Conservation (phyloP, 2,113 vertebrate genomes). For the Pelecanus crispus region DNA sequence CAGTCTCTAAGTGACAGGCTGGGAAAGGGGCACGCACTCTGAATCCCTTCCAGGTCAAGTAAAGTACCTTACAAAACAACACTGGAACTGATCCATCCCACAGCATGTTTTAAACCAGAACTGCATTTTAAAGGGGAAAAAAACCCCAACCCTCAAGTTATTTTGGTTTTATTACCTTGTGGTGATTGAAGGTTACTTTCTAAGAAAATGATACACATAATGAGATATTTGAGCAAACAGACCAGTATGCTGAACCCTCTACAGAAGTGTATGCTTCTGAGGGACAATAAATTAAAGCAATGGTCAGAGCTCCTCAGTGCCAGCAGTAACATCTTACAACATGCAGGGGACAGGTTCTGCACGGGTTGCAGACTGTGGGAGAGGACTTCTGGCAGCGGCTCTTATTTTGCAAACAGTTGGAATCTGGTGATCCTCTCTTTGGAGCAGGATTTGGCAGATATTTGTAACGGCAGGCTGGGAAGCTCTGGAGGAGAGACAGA, state of each 20-base stretch:
- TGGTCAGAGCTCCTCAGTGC: not conserved
- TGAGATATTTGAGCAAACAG: not conserved
- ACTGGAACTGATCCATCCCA: not conserved
- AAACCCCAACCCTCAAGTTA: rapidly evolving
- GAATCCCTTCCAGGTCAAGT: not conserved
- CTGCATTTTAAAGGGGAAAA: not conserved
- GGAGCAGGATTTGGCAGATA: slow-evolving; percentile 56
- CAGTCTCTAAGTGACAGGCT: not conserved
- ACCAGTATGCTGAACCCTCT: not conserved
- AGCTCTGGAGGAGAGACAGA: slow-evolving; percentile 58
- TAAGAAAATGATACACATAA: not conserved
- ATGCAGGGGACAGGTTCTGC: not conserved
- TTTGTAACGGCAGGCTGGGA: slow-evolving; percentile 2
- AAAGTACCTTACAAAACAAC: not conserved
- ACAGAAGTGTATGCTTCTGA: not conserved
- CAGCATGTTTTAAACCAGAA: not conserved
- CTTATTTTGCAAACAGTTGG: slow-evolving; percentile 62
- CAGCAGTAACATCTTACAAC: not conserved
- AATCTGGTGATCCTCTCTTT: slow-evolving; percentile 51
- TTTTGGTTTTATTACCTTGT: not conserved
- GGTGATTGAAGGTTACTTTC: not conserved
- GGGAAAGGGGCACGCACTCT: not conserved
- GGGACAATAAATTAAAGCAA: not conserved
- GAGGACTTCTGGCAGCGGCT: not conserved
- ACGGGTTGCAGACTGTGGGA: not conserved